A percentile compares a stretch with the other conserved stretches of the same genome.
Conservation (phyloP, 2,797 vertebrate genomes). For the Rhabdomys pumilio region DNA sequence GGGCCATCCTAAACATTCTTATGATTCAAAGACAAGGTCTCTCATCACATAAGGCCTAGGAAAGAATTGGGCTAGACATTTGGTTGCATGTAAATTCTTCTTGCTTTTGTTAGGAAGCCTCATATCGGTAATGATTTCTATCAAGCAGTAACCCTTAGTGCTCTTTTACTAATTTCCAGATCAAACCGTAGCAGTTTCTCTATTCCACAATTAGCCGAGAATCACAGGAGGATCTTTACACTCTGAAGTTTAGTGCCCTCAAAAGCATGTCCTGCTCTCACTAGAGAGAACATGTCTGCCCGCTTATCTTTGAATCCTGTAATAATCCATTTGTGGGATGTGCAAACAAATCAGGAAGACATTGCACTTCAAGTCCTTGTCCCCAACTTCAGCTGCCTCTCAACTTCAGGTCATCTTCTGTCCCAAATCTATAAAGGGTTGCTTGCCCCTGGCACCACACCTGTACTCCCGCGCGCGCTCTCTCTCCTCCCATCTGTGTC, state of each 20-base stretch:
- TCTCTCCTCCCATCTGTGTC: background rate
- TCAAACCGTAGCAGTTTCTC: conserved; percentile 61
- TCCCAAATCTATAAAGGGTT: background rate
- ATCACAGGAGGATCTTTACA: background rate
- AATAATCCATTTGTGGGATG: background rate
- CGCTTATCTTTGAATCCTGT: background rate
- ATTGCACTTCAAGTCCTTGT: background rate
- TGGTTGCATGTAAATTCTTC: conserved; percentile 13
- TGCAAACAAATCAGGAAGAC: conserved; percentile 2
- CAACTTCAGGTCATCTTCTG: background rate
- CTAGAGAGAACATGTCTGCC: conserved; percentile 21
- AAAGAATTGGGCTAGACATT: background rate
- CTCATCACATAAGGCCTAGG: background rate
- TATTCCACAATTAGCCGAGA: conserved; percentile 58
- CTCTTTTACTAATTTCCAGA: conserved; percentile 32
- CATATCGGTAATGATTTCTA: conserved; percentile 23
- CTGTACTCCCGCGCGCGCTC: rapidly evolving
- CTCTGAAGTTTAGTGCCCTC: conserved; percentile 27
- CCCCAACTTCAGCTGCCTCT: background rate
- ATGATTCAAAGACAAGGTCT: conserved; percentile 37
- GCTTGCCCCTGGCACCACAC: background rate
- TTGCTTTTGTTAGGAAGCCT: conserved; percentile 49
- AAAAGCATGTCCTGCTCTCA: conserved; percentile 44
- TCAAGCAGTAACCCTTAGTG: background rate
- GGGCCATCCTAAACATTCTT: conserved; percentile 17